Conservation (phyloP, 2,797 vertebrate species). For the Rhynchonycteris naso region DNA sequence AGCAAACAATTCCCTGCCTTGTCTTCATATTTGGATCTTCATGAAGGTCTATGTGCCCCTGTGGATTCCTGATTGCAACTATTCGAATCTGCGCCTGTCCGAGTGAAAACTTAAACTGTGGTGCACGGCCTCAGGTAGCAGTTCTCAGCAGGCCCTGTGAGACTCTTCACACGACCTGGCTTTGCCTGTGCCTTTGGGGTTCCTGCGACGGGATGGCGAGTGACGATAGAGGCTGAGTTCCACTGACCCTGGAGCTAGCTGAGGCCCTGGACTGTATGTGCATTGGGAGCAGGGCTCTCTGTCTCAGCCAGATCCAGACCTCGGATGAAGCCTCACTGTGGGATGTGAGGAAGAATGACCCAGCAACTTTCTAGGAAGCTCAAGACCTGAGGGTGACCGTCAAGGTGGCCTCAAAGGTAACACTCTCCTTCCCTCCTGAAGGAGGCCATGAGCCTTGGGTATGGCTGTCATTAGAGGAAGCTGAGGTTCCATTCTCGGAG, state of each 20-base stretch:
- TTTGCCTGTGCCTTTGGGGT: neutral
- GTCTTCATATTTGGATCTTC: neutral
- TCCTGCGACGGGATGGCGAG: too few relatives aligned
- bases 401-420: neutral
- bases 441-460: neutral
- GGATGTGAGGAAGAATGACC: too few relatives aligned
- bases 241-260: too few relatives aligned
- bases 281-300: neutral
- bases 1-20: neutral
- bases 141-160: neutral
- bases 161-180: accelerated
- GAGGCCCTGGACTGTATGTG: neutral
- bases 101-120: neutral
- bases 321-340: neutral
- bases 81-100: neutral
- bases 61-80: neutral
- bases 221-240: neutral
- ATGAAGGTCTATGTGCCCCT: neutral
- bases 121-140: neutral
- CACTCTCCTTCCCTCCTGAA: neutral
- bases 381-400: neutral
- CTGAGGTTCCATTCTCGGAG: neutral
- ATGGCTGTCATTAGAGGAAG: neutral
- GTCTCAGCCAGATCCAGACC: neutral
- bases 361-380: neutral